Evolutionary conservation across 2,888 invertebrate species (phyloP).

Genomic region (Uropetala carovei): DNA sequence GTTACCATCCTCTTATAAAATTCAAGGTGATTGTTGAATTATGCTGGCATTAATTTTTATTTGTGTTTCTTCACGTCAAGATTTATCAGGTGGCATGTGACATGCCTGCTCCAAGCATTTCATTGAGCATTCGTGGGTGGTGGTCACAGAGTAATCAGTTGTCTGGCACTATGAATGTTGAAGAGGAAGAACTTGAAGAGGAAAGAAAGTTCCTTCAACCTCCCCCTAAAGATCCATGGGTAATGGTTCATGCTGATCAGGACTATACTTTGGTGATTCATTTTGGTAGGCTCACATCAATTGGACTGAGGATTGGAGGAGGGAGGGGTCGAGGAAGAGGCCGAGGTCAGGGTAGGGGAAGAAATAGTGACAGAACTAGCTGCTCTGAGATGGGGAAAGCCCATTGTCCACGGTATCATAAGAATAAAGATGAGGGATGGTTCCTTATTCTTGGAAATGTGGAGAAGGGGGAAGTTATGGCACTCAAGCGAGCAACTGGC

Average conservation of each 20-base stretch:
- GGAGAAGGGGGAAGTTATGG: slow-evolving; percentile 84
- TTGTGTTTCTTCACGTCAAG: slow-evolving; percentile 72
- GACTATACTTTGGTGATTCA: slow-evolving; percentile 83
- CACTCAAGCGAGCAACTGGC: slow-evolving; percentile 84
- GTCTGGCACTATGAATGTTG: slow-evolving; percentile 70
- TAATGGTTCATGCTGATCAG: slow-evolving; percentile 82
- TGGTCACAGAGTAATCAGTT: slow-evolving; percentile 70
- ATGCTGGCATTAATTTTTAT: background rate
- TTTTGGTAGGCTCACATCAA: slow-evolving; percentile 66
- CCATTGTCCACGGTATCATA: slow-evolving; percentile 91
- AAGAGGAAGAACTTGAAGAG: slow-evolving; percentile 70
- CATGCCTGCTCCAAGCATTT: slow-evolving; percentile 81
- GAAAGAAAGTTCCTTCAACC: slow-evolving; percentile 59
- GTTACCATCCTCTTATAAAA: background rate
- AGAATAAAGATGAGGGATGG: slow-evolving; percentile 98
- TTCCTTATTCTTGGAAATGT: slow-evolving; percentile 89
- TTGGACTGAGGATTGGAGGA: slow-evolving; percentile 34
- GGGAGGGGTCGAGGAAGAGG: slow-evolving; percentile 66
- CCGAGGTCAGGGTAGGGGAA: slow-evolving; percentile 70
- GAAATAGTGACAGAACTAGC: slow-evolving; percentile 76
- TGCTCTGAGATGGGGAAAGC: slow-evolving; percentile 79
- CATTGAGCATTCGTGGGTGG: slow-evolving; percentile 79
- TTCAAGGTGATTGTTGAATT: background rate
- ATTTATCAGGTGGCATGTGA: slow-evolving; percentile 77
- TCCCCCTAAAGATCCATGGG: slow-evolving; percentile 75